These are phyloP conservation scores for Progne subis DNA, from an alignment of 2,113 vertebrate species.

Conservation along the genomic window DNA sequence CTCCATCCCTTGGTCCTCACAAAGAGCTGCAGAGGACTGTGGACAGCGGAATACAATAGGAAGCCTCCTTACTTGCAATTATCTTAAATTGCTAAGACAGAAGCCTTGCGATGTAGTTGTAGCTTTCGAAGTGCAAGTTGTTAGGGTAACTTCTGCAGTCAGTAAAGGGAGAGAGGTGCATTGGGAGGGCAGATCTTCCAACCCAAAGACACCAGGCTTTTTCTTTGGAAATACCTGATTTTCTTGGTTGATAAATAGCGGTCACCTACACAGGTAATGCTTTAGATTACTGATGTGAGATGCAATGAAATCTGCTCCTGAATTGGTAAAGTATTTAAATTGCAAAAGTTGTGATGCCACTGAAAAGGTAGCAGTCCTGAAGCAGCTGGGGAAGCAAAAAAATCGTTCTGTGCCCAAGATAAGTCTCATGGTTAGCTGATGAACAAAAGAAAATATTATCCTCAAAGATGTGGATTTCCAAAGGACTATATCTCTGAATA, in stretches of 20 bases:
- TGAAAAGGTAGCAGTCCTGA: neutral
- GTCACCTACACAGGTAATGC: neutral
- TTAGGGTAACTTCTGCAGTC: neutral
- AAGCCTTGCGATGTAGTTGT: neutral
- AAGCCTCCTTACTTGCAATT: neutral
- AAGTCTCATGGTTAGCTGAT: neutral
- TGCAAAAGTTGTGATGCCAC: neutral
- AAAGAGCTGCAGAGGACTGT: neutral
- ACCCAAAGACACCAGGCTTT: neutral
- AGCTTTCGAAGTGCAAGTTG: neutral
- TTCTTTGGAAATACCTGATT: neutral
- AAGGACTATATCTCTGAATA: neutral
- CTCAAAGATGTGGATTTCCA: neutral
- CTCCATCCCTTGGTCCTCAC: neutral
- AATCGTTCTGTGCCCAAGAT: neutral
- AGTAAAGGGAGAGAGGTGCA: rapidly evolving
- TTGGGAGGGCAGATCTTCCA: neutral
- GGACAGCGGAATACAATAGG: neutral
- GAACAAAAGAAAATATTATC: neutral
- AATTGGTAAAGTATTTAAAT: neutral
- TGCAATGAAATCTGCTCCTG: neutral
- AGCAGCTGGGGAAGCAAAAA: neutral
- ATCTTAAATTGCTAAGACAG: neutral
- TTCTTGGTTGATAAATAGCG: neutral
- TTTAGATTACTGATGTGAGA: neutral